Conservation (phyloP, 1,140 invertebrate genomes). For the Ostrea edulis region DNA sequence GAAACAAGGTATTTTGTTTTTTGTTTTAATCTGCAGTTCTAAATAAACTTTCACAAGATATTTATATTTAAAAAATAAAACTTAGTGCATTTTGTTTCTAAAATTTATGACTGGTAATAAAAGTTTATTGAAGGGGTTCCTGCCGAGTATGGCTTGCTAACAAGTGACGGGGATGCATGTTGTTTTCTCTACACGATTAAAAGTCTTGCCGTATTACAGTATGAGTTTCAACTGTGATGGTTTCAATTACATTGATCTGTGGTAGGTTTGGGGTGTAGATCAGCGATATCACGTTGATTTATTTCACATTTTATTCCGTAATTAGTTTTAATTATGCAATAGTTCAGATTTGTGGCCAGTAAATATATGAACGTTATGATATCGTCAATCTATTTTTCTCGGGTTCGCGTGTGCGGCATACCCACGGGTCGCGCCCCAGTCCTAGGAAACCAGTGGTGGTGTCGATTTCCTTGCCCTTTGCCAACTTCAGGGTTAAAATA, state of each 20-base stretch:
- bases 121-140: no score
- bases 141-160: no score
- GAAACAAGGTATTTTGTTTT: no score
- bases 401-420: neutral
- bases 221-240: neutral
- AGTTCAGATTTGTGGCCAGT: neutral
- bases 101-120: no score
- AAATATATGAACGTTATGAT: neutral
- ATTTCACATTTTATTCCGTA: conserved; percentile 11
- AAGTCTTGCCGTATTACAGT: neutral
- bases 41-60: no score
- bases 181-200: neutral
- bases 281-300: conserved; percentile 6
- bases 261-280: conserved; percentile 13
- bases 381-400: conserved; percentile 3
- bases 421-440: neutral
- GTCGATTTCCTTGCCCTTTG: neutral
- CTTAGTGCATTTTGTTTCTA: no score
- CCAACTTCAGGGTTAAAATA: neutral
- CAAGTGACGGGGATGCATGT: no score
- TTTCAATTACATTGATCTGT: neutral
- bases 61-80: no score
- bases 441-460: neutral
- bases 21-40: no score
- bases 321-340: conserved; percentile 31